phyloP scores from a whole-genome alignment of 1,140 invertebrate species.

The Magallana angulata region DNA sequence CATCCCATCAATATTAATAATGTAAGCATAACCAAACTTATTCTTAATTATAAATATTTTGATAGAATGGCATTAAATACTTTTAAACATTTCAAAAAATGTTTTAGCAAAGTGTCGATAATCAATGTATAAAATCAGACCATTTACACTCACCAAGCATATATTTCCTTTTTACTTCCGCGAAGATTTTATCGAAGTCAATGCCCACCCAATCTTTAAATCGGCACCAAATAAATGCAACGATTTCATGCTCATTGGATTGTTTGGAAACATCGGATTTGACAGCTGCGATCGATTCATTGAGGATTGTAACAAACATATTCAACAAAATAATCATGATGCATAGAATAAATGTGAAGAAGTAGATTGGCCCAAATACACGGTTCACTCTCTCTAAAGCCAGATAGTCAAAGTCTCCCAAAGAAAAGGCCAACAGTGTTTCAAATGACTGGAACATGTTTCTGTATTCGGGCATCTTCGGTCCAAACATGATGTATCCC shows the following conservation, averaged over 20 bases:
- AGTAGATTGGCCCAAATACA: slow-evolving; percentile 78
- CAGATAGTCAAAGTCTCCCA: slow-evolving; percentile 64
- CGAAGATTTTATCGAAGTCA: slow-evolving; percentile 52
- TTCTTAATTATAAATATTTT: no score
- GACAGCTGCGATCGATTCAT: slow-evolving; percentile 79
- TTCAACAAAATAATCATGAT: slow-evolving; percentile 82
- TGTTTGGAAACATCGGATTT: slow-evolving; percentile 82
- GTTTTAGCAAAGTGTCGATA: no score
- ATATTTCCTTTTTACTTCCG: slow-evolving; percentile 61
- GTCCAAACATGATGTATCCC: slow-evolving; percentile 81
- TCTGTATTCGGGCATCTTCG: slow-evolving; percentile 78
- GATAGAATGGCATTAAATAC: no score
- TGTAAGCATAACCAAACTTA: no score
- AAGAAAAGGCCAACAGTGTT: slow-evolving; percentile 66
- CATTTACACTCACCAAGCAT: slow-evolving; percentile 50
- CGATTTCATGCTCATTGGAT: slow-evolving; percentile 84
- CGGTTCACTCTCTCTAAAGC: slow-evolving; percentile 59
- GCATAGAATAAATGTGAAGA: slow-evolving; percentile 81
- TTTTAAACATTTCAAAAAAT: no score
- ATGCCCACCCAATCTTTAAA: slow-evolving; percentile 66
- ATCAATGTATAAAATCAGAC: background rate
- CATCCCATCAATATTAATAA: no score
- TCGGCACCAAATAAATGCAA: slow-evolving; percentile 81
- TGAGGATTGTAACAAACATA: slow-evolving; percentile 82
- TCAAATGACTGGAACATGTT: slow-evolving; percentile 76